Conservation (phyloP, 2,113 vertebrate genomes). For the Protobothrops mucrosquamatus region DNA sequence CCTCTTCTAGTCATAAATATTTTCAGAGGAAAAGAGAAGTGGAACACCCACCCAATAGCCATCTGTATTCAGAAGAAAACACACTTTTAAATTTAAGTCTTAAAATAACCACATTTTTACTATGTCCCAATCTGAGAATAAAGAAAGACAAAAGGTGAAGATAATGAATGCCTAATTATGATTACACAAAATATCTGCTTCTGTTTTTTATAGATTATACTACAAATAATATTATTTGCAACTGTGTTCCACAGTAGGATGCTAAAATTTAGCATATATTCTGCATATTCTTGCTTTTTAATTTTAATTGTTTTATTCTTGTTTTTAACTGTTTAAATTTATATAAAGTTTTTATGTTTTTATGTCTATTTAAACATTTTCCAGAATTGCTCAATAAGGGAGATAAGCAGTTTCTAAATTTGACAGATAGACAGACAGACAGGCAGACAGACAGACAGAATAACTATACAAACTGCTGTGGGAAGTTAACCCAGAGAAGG, state of each 20-base stretch:
- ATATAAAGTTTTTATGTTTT: neutral
- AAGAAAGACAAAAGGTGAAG: neutral
- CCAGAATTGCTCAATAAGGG: neutral
- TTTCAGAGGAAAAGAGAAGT: slow-evolving; percentile 19
- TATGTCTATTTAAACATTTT: neutral
- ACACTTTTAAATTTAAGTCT: neutral
- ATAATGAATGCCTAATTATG: neutral
- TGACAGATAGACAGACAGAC: neutral
- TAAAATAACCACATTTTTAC: neutral
- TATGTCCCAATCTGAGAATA: neutral
- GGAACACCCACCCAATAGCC: neutral
- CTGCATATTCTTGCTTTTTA: neutral
- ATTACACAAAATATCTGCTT: slow-evolving; percentile 22
- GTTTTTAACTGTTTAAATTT: neutral
- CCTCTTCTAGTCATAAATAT: neutral
- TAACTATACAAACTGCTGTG: neutral
- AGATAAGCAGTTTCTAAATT: neutral
- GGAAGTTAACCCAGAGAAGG: too few species aligned
- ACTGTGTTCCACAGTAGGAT: neutral
- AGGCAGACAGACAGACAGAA: too few species aligned
- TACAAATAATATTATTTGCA: neutral
- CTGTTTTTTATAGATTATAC: neutral
- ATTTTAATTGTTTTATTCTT: neutral
- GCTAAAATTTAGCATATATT: neutral
- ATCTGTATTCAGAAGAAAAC: neutral